Evolutionary conservation across 2,888 invertebrate species (phyloP), one percentile per base, ranked within the genome.

Genomic region (Lepas anatifera): DNA sequence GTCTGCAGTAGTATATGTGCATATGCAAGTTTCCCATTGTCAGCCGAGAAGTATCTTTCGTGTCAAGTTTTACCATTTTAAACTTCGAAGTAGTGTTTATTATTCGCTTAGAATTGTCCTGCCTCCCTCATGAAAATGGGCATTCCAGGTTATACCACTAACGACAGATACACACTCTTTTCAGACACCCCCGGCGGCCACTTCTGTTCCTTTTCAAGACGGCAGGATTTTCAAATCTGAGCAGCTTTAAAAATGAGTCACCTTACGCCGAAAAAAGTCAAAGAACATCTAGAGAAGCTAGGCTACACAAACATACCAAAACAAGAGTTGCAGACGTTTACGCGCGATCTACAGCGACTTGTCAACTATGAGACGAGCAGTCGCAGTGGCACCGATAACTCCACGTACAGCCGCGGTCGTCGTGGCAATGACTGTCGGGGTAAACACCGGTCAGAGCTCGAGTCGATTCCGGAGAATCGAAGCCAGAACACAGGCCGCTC

Each of bases 281-380:
- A 58, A 27, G 58, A 58, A 25, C 58, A 58, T 18, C 32, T 58
- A 8, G 58, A 32, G 18, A 58, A 58, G 58, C 58, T 58, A 7
- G 58, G 58, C 58, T 58, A 58, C 32, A 58, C 58, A 4, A 58
- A 58, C 58, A 58, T 58, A n/a, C 32, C 58, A 3, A 32, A 58
- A 22, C 18, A 58, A 25, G 58, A 58, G 58, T 25, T 58, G 58
- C 58, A 58, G 18, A 32, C 22, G 18, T 58, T 58, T 22, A 58
- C 58, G 4, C 29, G 58, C 32, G 58, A 58, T 32, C 58, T 58
- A 22, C 58, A 58, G 58, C 58, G 58, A 6, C 58, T 58, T 6
- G 58, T 58, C 32, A 32, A 58, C 32, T 58, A 58, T 32, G 58
- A 58, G 58, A 58, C 58, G 29, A 58, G 58, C 58, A 58, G 58